These are phyloP conservation scores for Bolinopsis microptera DNA, from an alignment of 37 sponge, comb jelly and placozoan species.

Conservation along the genomic window DNA sequence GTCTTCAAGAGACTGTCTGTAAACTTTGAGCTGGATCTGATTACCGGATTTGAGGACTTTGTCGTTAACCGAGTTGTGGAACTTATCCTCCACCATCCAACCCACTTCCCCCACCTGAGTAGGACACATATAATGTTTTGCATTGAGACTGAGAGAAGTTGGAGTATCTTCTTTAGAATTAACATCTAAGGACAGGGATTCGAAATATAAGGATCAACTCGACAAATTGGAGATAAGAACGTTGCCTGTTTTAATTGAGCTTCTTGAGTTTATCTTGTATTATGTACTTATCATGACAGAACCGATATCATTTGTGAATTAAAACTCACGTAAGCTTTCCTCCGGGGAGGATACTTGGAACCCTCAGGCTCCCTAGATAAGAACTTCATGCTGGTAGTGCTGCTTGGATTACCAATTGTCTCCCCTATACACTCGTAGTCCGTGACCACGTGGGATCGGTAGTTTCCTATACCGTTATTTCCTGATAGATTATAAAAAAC, in stretches of 20 bases:
- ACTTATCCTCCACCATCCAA: slow-evolving; percentile 34
- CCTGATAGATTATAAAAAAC: no score
- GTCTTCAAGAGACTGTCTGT: slow-evolving; percentile 19
- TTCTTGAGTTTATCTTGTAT: no score
- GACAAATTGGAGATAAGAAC: no score
- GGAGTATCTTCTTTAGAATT: not conserved
- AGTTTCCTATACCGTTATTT: slow-evolving; percentile 24
- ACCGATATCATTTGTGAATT: no score
- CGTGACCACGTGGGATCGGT: slow-evolving; percentile 21
- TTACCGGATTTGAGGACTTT: slow-evolving; percentile 35
- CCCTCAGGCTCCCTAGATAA: slow-evolving; percentile 20
- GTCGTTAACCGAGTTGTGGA: slow-evolving; percentile 32
- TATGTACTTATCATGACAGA: no score
- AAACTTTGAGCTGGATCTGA: slow-evolving; percentile 41
- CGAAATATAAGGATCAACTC: not conserved
- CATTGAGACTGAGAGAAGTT: no score
- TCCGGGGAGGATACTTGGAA: not conserved
- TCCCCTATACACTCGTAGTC: slow-evolving; percentile 60
- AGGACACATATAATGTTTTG: not conserved
- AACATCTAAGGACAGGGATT: not conserved
- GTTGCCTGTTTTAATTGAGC: no score
- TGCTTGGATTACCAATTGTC: not conserved
- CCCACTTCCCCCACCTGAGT: slow-evolving; percentile 46
- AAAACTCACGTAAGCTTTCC: slow-evolving; percentile 19
- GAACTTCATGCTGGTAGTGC: slow-evolving; percentile 55